Evolutionary conservation across 1,140 invertebrate species (phyloP).

Genomic region (Luehdorfia chinensis): DNA sequence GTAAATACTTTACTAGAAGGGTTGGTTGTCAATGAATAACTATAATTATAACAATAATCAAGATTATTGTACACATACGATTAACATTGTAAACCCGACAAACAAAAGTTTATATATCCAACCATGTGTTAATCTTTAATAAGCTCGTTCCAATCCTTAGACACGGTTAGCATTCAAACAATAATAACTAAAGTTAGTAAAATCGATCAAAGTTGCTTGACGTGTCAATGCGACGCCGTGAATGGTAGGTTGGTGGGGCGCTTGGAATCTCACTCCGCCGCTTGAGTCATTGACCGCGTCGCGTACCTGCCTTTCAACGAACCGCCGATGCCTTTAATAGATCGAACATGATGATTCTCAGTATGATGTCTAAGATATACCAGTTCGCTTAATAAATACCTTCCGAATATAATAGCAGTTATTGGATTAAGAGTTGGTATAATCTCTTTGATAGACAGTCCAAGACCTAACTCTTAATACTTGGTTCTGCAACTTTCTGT

Average conservation of each 20-base stretch:
- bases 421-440: too few relatives aligned
- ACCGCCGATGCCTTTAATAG: constrained; percentile 9
- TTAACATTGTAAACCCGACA: too few relatives aligned
- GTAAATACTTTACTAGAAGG: too few relatives aligned
- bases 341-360: constrained; percentile 6
- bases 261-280: constrained; percentile 2
- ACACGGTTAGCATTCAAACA: constrained; percentile 7
- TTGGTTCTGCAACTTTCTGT: too few relatives aligned
- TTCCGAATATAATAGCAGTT: too few relatives aligned
- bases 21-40: too few relatives aligned
- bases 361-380: constrained; percentile 1
- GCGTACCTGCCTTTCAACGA: not conserved
- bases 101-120: too few relatives aligned
- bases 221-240: not conserved
- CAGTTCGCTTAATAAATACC: constrained; percentile 1
- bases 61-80: too few relatives aligned
- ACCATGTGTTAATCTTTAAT: constrained; percentile 11
- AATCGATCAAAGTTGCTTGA: constrained; percentile 11
- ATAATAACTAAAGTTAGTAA: constrained; percentile 8
- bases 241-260: not conserved
- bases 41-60: too few relatives aligned
- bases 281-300: constrained; percentile 3
- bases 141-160: constrained; percentile 3
- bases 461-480: too few relatives aligned
- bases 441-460: too few relatives aligned